Conservation (phyloP, 2,797 vertebrate genomes). For the Protonibea diacanthus region DNA sequence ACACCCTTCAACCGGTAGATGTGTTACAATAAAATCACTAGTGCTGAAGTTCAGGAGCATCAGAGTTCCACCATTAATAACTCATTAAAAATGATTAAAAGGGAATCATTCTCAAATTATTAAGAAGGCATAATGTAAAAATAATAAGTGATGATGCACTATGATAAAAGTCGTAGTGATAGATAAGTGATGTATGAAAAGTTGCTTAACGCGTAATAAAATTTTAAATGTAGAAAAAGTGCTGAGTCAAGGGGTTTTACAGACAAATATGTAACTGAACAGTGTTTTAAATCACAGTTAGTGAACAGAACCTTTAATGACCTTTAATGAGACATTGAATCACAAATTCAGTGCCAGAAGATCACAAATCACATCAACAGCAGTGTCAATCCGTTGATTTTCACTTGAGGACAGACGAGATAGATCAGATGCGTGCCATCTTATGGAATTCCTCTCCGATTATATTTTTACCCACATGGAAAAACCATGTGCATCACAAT, state of each 20-base stretch:
- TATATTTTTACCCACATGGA: conserved; percentile 67
- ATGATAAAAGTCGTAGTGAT: background rate
- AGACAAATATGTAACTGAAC: background rate
- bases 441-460: conserved; percentile 89
- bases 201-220: no score
- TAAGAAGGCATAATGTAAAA: background rate
- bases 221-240: background rate
- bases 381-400: background rate
- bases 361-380: background rate
- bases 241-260: background rate
- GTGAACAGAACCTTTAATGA: background rate
- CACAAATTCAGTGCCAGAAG: no score
- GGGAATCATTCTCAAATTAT: background rate
- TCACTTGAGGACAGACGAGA: background rate
- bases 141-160: background rate
- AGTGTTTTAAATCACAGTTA: background rate
- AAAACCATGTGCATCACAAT: conserved; percentile 83
- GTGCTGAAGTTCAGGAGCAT: no score
- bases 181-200: no score
- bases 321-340: no score
- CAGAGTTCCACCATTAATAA: background rate
- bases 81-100: background rate
- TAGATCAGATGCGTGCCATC: conserved; percentile 77
- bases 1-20: background rate
- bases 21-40: no score